Percentiles rank a stretch among this genome's conserved stretches.
Conservation (phyloP, 1,140 invertebrate species). For the Euura lappo region DNA sequence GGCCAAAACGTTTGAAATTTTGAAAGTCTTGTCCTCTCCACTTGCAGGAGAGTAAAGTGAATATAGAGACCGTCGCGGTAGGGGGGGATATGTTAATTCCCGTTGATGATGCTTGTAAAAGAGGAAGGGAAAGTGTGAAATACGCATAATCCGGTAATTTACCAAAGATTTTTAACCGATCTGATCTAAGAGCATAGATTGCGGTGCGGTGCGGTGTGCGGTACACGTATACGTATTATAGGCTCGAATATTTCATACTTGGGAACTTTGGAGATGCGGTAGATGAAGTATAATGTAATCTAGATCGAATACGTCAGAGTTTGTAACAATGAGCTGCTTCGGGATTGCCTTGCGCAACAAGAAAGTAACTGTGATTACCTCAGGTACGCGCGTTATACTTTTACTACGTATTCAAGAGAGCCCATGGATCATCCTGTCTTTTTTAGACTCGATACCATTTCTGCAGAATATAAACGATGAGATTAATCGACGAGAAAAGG, state of each 20-base stretch:
- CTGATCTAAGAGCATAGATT: not conserved
- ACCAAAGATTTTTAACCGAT: not conserved
- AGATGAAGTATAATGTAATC: conserved; percentile 5
- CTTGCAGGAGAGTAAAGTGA: too few species aligned
- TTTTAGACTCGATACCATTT: too few species aligned
- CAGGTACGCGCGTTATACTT: too few species aligned
- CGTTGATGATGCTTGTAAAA: too few species aligned
- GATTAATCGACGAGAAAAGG: too few species aligned
- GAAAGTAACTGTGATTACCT: not conserved
- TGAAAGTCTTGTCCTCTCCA: too few species aligned
- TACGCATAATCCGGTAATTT: not conserved
- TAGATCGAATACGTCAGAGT: conserved; percentile 5
- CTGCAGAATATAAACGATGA: too few species aligned
- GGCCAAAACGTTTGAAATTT: too few species aligned
- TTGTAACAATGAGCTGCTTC: not conserved
- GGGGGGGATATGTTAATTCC: too few species aligned
- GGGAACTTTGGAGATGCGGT: not conserved
- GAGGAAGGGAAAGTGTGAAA: not conserved
- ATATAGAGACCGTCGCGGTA: too few species aligned
- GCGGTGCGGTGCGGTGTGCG: not conserved
- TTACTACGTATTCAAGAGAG: too few species aligned
- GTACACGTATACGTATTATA: not conserved
- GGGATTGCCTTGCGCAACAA: not conserved
- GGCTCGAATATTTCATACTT: not conserved
- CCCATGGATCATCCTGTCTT: too few species aligned